phyloP scores from a whole-genome alignment of 2,888 invertebrate genomes.

The Cheilosia grossa region DNA sequence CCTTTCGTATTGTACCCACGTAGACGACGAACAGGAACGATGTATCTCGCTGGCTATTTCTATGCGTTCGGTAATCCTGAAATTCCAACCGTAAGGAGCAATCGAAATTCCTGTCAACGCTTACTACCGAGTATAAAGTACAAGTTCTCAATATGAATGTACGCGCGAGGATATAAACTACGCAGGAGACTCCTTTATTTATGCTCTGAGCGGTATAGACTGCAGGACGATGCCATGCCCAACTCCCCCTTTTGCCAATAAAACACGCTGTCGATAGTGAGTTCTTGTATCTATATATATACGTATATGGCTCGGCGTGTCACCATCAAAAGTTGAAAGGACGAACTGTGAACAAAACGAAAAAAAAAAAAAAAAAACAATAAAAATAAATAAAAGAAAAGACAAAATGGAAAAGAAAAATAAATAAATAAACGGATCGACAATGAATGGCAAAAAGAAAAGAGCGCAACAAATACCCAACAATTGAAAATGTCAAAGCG shows the following conservation, averaged over 20 bases:
- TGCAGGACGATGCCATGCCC: slow-evolving; percentile 18
- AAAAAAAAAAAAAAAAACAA: slow-evolving; percentile 4
- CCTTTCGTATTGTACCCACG: slow-evolving; percentile 40
- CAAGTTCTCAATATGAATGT: slow-evolving; percentile 6
- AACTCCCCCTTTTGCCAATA: slow-evolving; percentile 11
- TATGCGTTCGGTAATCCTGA: slow-evolving; percentile 33
- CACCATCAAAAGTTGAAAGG: slow-evolving; percentile 41
- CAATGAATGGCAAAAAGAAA: slow-evolving; percentile 15
- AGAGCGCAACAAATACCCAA: slow-evolving; percentile 64
- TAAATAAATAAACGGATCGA: slow-evolving; percentile 44
- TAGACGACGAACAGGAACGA: slow-evolving; percentile 21
- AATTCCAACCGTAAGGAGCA: slow-evolving; percentile 53
- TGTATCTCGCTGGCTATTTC: slow-evolving; percentile 21
- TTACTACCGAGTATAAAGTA: slow-evolving; percentile 21
- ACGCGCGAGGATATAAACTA: slow-evolving; percentile 30
- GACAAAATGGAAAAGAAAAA: slow-evolving; percentile 31
- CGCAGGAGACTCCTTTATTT: slow-evolving; percentile 44
- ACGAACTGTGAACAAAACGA: background rate
- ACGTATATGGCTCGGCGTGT: background rate
- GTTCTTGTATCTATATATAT: background rate
- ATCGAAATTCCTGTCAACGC: slow-evolving; percentile 59
- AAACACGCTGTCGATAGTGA: slow-evolving; percentile 23
- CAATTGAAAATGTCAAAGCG: slow-evolving; percentile 72
- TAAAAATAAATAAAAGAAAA: background rate
- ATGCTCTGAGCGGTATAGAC: slow-evolving; percentile 28